These are phyloP conservation scores for Tricholauxania praeusta DNA, from an alignment of 2,888 invertebrate species.

Conservation along the genomic window DNA sequence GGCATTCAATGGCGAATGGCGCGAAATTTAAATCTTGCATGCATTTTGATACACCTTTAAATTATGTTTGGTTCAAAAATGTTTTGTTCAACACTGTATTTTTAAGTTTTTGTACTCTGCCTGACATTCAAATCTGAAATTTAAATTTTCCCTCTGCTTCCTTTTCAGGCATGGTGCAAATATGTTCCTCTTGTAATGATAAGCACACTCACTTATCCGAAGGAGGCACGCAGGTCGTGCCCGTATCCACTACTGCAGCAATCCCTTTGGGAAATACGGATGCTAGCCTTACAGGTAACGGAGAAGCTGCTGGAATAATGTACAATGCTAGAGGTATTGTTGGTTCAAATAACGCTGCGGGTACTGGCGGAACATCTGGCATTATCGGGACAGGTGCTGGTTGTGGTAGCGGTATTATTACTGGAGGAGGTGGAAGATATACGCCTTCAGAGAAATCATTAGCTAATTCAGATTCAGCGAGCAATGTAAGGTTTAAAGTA, in stretches of 20 bases:
- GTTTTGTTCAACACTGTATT: no score
- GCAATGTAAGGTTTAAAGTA: slow-evolving; percentile 67
- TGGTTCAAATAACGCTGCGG: neutral
- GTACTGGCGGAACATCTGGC: slow-evolving; percentile 26
- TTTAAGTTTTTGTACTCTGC: no score
- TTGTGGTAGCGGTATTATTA: slow-evolving; percentile 22
- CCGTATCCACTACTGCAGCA: slow-evolving; percentile 45
- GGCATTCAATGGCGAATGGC: no score
- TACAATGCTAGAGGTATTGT: slow-evolving; percentile 7
- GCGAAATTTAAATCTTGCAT: neutral
- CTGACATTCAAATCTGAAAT: neutral
- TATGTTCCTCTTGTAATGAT: slow-evolving; percentile 89
- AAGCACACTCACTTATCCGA: slow-evolving; percentile 71
- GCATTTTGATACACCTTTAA: neutral
- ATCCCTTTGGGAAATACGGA: slow-evolving; percentile 19
- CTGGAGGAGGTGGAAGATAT: slow-evolving; percentile 57
- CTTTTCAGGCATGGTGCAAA: slow-evolving; percentile 81
- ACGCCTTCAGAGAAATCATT: slow-evolving; percentile 67
- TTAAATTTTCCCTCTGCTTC: slow-evolving; percentile 29
- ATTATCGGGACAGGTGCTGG: slow-evolving; percentile 35
- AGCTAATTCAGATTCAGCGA: slow-evolving; percentile 64
- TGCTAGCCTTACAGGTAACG: slow-evolving; percentile 22
- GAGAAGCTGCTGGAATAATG: slow-evolving; percentile 10
- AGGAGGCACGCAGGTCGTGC: slow-evolving; percentile 60
- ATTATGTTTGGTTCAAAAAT: no score